These are phyloP conservation scores for Noctuana brunneofusca DNA, from an alignment of 2,888 invertebrate species.

Conservation along the genomic window DNA sequence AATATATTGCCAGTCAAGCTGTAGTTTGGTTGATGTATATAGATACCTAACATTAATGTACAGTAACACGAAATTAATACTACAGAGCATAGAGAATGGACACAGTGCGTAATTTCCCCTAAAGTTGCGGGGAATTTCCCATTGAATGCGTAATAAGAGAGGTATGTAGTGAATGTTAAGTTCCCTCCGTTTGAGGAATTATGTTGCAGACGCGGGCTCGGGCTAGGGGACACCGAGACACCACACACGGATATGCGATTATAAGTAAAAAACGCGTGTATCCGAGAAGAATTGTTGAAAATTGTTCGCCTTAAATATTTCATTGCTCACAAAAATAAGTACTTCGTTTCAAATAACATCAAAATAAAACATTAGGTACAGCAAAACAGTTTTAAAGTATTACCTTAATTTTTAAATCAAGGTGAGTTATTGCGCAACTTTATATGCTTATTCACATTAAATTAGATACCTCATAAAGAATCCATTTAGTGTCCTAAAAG, in stretches of 20 bases:
- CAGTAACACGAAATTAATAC: background rate
- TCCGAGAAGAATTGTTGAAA: background rate
- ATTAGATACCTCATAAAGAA: no score
- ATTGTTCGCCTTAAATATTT: background rate
- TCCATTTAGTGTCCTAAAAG: no score
- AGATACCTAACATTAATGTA: no score
- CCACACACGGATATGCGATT: background rate
- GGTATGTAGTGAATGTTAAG: conserved; percentile 63
- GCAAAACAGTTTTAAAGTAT: no score
- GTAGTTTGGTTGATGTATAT: no score
- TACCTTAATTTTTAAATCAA: no score
- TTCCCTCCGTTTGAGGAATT: conserved; percentile 42
- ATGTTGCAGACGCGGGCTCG: background rate
- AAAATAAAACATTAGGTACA: no score
- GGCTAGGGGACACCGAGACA: background rate
- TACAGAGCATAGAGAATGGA: conserved; percentile 4
- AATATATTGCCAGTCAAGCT: no score
- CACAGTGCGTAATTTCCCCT: conserved; percentile 39
- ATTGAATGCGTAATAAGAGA: conserved; percentile 58
- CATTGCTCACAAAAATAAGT: background rate
- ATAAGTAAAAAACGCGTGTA: background rate
- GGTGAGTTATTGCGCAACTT: no score
- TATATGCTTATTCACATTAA: no score
- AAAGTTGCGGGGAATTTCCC: conserved; percentile 48
- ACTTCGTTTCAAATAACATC: no score